Evolutionary conservation across 2,797 vertebrate species (phyloP), one percentile per base, ranked within the genome.

Genomic region (Poeciliopsis turneri): DNA sequence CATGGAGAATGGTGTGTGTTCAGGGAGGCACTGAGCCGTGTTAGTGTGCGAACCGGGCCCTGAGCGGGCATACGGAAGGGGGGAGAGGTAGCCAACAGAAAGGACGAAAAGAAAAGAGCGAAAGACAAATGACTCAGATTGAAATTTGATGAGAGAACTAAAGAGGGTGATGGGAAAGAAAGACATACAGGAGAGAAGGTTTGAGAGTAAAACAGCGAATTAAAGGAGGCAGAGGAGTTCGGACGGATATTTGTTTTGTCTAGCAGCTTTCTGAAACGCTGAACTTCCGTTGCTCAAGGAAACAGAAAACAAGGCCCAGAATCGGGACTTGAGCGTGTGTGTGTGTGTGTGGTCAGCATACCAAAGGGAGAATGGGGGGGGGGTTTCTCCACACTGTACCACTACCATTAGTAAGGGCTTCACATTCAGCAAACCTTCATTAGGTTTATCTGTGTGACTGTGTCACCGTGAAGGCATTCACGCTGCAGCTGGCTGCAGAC

Each of bases 1-100:
- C 90, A 84, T 85, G 88, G 93, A 95, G 93, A 95, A 95, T 94
- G 90, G 93, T 94, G 92, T 95, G 94, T 93, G 95, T 94, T 93
- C 92, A 94, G 93, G 84, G 93, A 94, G 91, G 91, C 94, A 95
- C 89, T 93, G 94, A 94, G 93, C 94, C 92, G 83, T 95, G 95
- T 93, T 94, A 92, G 93, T 92, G 91, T 92, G 92, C 85, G 91
- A 93, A 94, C 92, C 36, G 68, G 86, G 86, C 85, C 79, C 84
- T 71, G 80, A 88, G 87, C 83, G 87, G 90, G 87, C 85, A 86
- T 41, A 82, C 74, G 74, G 84, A 45, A 82, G 43, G 77, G 69
- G 77, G 49, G 49, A 70, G 55, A 72, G 76, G 73, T 71, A 46
- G 23, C n/a, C 47, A 51, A 25, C 36, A 45, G 15, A 61, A 25